Percentiles rank a stretch among this genome's conserved stretches.
Evolutionary conservation across 2,888 invertebrate species (phyloP).

Genomic region (Reticulitermes lucifugus): DNA sequence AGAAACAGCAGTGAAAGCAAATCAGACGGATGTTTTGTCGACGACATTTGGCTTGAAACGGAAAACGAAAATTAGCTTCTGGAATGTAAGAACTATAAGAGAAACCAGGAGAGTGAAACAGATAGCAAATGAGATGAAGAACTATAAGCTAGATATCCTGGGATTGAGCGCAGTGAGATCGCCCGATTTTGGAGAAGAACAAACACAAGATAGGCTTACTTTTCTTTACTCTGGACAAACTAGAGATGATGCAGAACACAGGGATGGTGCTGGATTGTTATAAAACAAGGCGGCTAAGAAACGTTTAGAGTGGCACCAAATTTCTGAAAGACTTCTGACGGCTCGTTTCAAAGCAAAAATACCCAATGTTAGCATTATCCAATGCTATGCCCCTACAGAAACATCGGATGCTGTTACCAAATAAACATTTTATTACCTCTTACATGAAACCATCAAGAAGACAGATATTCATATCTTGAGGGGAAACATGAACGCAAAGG

Average conservation of each 20-base stretch:
- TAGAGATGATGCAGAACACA: constrained; percentile 6
- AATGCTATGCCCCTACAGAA: not conserved
- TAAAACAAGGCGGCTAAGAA: not conserved
- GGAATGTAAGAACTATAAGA: not conserved
- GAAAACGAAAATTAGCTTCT: constrained; percentile 7
- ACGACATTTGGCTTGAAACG: not conserved
- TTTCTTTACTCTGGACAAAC: constrained; percentile 5
- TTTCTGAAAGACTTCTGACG: not conserved
- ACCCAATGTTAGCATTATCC: not conserved
- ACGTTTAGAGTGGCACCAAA: not conserved
- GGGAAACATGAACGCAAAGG: not conserved
- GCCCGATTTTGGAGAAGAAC: not conserved
- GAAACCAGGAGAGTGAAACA: constrained; percentile 5
- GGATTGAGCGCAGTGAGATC: constrained; percentile 20
- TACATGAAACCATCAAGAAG: constrained; percentile 3
- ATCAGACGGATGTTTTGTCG: not conserved
- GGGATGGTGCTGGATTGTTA: constrained; percentile 16
- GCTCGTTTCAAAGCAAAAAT: not conserved
- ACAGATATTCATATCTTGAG: not conserved
- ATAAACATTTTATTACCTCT: not conserved
- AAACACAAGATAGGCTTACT: not conserved
- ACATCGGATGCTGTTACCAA: not conserved
- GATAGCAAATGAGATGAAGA: not conserved
- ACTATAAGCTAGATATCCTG: constrained; percentile 6
- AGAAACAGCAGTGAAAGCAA: not conserved